phyloP scores from a whole-genome alignment of 2,113 vertebrate genomes.

The rat (Rattus norvegicus) region GRCr8 NC_086024.1:98183001-98183500 shows the following conservation, averaged over 20 bases:
- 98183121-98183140: background rate
- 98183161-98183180: background rate
- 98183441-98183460: background rate
- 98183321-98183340: background rate
- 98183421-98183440: background rate
- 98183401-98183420: background rate
- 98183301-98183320: constrained; percentile 67
- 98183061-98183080: background rate
- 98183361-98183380: constrained; percentile 15
- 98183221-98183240: background rate
- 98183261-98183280: constrained; percentile 31
- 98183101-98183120: background rate
- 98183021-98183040: background rate
- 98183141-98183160: background rate
- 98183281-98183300: background rate
- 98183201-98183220: constrained; percentile 28
- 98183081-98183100: background rate
- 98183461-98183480: accelerated
- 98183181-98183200: background rate
- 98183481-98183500: background rate
- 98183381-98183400: background rate
- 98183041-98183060: background rate
- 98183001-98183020: background rate
- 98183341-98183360: constrained; percentile 1
- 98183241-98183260: constrained; percentile 1